Base-by-base conservation (phyloP, 2,113 vertebrate genomes). In the Paedocypris sp. region DNA sequence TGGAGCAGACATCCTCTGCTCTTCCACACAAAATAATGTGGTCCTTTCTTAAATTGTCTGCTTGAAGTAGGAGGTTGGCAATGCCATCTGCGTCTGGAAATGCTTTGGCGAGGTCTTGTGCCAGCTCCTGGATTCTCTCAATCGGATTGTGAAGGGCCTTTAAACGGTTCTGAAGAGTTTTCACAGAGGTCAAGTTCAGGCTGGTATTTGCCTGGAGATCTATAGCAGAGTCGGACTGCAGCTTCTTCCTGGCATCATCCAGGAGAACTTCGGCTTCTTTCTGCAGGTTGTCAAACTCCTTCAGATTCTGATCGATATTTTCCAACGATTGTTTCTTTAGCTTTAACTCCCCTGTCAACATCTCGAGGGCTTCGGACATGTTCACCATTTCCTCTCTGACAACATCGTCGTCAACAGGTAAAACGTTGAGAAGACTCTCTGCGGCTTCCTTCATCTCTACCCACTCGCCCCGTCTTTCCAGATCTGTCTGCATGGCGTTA, bases 151-250 rank as follows among this genome's bases (percentile, higher is more conserved):
- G 87, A 63, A 91, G 64, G 38, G 73, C 70, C 47, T 90, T 87
- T 29, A 99, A 82, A 18, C 83, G 80, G 64, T 91, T 93, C 61
- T 96, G 95, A 64, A 96, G 93, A 25, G 88, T 82, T 74, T 97
- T 94, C 84, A 99, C 86, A 77, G 89, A 75, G 0, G 86, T 89
- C 65, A 97, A 71, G 76, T 88, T 87, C 67, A 95, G 98, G 77
- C 78, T 94, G 73, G 91, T 97, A 69, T 86, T 83, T 4, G 86
- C 89, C 75, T 97, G 91, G 22, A 84, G 73, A 43, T 92, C 92
- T 32, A 92, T 82, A 0, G 82, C 80, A 32, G 89, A 77, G 1
- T 91, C 82, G 26, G 57, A 53, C 33, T 87, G 87, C 19, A 97
- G 75, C 51, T 97, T 90, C 48, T 91, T 92, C 72, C 80, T 89